Evolutionary conservation across 2,113 vertebrate genomes (phyloP).

Genomic region (Gadus chalcogrammus): DNA sequence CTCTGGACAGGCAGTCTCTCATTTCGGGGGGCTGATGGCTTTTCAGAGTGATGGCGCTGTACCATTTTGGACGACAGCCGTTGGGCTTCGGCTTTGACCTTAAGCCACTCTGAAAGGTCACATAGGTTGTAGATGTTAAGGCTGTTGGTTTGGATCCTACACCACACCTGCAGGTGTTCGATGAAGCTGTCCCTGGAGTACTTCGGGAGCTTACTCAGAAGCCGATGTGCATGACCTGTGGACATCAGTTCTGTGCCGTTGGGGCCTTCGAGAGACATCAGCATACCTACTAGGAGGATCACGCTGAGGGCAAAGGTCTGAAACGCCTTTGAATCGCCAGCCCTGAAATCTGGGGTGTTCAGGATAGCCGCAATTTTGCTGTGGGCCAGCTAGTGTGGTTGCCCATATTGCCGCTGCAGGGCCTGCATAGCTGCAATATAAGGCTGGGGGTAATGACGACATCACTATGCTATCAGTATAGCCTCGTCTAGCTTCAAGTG

Average conservation of each 20-base stretch:
- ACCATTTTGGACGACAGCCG: not conserved
- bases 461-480: not conserved
- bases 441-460: not conserved
- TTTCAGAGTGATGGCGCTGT: not conserved
- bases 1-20: not conserved
- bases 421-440: conserved; percentile 19
- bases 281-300: not conserved
- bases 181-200: not conserved
- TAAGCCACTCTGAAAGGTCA: not conserved
- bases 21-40: not conserved
- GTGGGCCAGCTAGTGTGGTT: conserved; percentile 38
- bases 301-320: not conserved
- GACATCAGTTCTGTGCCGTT: not conserved
- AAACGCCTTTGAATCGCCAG: not conserved
- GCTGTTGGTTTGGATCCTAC: not conserved
- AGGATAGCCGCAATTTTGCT: conserved; percentile 23
- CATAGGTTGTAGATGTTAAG: conserved; percentile 1
- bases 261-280: not conserved
- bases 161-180: not conserved
- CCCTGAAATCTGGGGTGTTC: not conserved
- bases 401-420: conserved; percentile 32
- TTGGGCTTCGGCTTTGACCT: not conserved
- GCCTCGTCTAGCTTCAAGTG: conserved; percentile 6
- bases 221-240: not conserved
- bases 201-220: not conserved